Evolutionary conservation across 2,113 vertebrate species (phyloP).

Genomic region (Forbesichthys agassizii): DNA sequence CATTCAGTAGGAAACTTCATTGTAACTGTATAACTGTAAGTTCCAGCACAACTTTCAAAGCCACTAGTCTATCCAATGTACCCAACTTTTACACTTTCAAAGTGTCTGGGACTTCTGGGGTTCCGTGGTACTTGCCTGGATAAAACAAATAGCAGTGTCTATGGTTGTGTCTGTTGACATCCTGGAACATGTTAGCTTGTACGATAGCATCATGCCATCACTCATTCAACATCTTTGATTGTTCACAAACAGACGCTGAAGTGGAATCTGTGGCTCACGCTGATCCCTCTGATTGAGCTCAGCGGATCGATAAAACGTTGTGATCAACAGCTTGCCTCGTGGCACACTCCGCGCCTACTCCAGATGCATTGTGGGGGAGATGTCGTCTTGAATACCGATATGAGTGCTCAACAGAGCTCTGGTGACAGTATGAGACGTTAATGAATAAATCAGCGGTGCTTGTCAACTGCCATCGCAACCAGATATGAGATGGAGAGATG

Average conservation of each 20-base stretch:
- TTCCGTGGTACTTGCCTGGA: too few species aligned
- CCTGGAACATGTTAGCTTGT: constrained; percentile 9
- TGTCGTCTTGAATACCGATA: constrained; percentile 60
- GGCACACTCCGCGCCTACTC: constrained; percentile 40
- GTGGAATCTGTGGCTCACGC: constrained; percentile 17
- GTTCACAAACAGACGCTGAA: constrained; percentile 8
- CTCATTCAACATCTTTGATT: not conserved
- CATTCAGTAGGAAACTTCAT: too few species aligned
- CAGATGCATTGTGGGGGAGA: constrained; percentile 51
- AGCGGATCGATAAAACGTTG: constrained; percentile 44
- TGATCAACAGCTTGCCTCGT: constrained; percentile 37
- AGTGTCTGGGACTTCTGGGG: too few species aligned
- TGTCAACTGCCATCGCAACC: constrained; percentile 61
- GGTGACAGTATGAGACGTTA: constrained; percentile 56
- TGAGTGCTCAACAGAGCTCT: constrained; percentile 36
- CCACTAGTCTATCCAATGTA: too few species aligned
- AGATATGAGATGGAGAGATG: constrained; percentile 52
- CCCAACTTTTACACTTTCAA: too few species aligned
- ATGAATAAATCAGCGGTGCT: constrained; percentile 67
- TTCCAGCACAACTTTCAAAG: too few species aligned
- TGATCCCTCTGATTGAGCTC: constrained; percentile 20
- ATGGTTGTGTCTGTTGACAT: constrained; percentile 6
- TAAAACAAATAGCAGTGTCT: too few species aligned
- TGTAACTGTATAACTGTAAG: too few species aligned
- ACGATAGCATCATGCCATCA: not conserved